Evolutionary conservation across 2,797 vertebrate species (phyloP).

Genomic region (Phoeniculus purpureus): DNA sequence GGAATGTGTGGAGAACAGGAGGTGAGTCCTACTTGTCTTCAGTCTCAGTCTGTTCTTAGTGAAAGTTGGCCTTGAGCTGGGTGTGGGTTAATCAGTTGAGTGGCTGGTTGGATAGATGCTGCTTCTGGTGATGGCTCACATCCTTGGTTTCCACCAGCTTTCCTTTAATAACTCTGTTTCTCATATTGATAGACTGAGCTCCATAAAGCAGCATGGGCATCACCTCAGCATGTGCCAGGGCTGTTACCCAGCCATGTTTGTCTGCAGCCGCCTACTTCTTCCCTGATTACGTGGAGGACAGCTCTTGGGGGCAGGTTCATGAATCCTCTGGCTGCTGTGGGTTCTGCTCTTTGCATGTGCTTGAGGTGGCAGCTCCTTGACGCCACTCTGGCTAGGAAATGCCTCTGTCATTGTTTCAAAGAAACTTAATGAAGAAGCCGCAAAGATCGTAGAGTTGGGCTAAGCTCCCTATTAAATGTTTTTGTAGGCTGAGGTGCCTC

Average conservation of each 20-base stretch:
- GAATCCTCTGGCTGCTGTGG: not conserved
- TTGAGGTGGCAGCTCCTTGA: slow-evolving; percentile 16
- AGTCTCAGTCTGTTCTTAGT: fast-evolving
- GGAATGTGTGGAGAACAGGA: not conserved
- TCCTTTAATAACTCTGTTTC: not conserved
- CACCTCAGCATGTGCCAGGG: fast-evolving
- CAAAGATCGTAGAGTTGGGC: not conserved
- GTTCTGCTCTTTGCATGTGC: not conserved
- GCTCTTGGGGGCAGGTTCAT: not conserved
- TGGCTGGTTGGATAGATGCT: not conserved
- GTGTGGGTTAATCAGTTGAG: fast-evolving
- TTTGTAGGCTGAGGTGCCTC: not conserved
- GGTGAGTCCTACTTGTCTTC: not conserved
- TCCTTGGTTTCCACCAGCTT: not conserved
- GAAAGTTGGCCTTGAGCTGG: fast-evolving
- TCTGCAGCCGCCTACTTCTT: not conserved
- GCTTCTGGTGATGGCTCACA: not conserved
- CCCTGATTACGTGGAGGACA: fast-evolving
- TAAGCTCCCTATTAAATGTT: slow-evolving; percentile 9
- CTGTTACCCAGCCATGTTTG: fast-evolving
- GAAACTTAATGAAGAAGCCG: slow-evolving; percentile 22
- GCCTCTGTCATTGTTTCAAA: not conserved
- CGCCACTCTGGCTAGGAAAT: not conserved
- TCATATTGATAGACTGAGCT: fast-evolving
- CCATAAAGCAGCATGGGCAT: not conserved